Evolutionary conservation across 30 jellyfish, hydroid and myxozoan species (phyloP), one percentile per base, ranked within the genome.

Genomic region (Haliclystus octoradiatus): DNA sequence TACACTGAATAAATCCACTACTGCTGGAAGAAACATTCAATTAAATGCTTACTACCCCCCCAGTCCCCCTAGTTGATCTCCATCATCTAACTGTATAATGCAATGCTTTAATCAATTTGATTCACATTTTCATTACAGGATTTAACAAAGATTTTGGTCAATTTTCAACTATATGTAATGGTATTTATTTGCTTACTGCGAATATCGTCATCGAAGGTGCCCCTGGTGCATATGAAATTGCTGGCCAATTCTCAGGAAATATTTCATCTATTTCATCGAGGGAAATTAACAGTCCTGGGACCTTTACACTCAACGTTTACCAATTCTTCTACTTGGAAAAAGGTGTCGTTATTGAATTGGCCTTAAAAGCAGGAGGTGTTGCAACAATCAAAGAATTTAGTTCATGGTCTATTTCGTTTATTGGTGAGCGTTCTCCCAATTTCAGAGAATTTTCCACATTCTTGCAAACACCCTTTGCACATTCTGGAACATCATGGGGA

Each of bases 351-450:
- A 70, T 85, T 2, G 84, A 65, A 51, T 34, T 85, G 22, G 63
- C 67, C 26, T 7, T 85, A 5, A 73, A 78, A 19, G 50, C 69
- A n/a, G 50, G 79, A 22, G 74, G 33, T 22, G 93, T 73, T 31
- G 80, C 83, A 19, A 25, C 78, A 9, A 30, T 77, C 28, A 71
- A 65, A 26, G 77, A 74, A 4, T 73, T 71, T 12, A 77, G 93
- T 66, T 62, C 92, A 1, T 85, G 96, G 96, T 85, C 96, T 9
- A 85, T 85, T 89, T 77, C 75, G 1, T 85, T 57, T 52, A 68
- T 85, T 28, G 96, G 96, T 2, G 80, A 76, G 3, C 66, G 80
- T 22, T 64, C 80, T 4, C n/a, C 90, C 1, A 72, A 60, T 35
- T 63, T 65, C 60, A 69, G 69, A 31, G 96, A 85, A 49, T 85